These are phyloP conservation scores for Cepphus grylle DNA, from an alignment of 2,113 vertebrate species.

Conservation along the genomic window DNA sequence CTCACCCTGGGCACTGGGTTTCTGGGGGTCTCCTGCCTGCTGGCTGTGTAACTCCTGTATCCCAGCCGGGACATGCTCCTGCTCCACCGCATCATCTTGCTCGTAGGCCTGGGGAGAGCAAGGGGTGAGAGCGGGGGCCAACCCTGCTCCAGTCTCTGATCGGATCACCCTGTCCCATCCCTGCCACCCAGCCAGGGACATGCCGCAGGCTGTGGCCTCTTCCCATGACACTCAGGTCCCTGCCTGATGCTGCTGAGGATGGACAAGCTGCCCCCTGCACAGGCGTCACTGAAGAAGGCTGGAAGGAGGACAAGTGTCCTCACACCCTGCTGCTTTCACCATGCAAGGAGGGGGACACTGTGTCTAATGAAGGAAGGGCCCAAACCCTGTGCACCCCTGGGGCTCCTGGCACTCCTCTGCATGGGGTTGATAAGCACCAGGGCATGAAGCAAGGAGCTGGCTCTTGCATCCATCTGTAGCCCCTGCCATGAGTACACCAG, in stretches of 20 bases:
- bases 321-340: not conserved
- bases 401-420: not conserved
- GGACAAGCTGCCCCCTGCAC: not conserved
- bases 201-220: not conserved
- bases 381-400: accelerated
- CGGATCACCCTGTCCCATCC: not conserved
- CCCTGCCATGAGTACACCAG: not conserved
- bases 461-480: not conserved
- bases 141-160: accelerated
- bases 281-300: not conserved
- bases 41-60: constrained; percentile 59
- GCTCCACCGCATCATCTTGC: constrained; percentile 55
- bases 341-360: not conserved
- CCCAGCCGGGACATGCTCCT: constrained; percentile 41
- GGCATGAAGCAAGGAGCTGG: not conserved
- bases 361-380: not conserved
- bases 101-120: constrained; percentile 54
- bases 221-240: not conserved
- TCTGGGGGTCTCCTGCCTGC: constrained; percentile 12
- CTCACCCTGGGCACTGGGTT: constrained; percentile 2
- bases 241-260: accelerated
- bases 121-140: not conserved
- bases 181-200: not conserved
- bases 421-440: not conserved
- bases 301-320: not conserved